Conservation (phyloP, 1,140 invertebrate species). For the Dreissena polymorpha region DNA sequence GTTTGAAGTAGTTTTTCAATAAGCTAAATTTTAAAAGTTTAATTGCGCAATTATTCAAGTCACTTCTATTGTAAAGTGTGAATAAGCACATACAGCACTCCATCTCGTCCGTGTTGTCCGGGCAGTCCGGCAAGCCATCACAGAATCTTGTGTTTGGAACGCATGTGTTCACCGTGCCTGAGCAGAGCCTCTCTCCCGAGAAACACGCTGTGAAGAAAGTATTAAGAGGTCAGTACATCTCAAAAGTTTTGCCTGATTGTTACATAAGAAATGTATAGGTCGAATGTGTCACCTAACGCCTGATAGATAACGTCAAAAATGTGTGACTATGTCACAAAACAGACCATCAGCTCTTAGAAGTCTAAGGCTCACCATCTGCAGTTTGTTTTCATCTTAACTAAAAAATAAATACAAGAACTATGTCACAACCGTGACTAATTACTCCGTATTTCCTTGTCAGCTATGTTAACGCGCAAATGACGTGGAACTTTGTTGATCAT, state of each 20-base stretch:
- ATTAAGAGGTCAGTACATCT: background rate
- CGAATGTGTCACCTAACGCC: too few relatives aligned
- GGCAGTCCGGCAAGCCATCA: slow-evolving; percentile 28
- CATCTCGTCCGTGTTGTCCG: slow-evolving; percentile 12
- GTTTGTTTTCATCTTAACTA: background rate
- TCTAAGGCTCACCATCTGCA: background rate
- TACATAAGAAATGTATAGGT: too few relatives aligned
- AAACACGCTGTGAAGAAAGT: slow-evolving; percentile 18
- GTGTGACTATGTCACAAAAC: background rate
- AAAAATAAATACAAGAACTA: too few relatives aligned
- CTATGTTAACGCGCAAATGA: too few relatives aligned
- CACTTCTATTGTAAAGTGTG: too few relatives aligned
- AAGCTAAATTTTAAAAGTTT: too few relatives aligned
- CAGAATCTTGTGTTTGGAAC: background rate
- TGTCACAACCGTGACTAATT: too few relatives aligned
- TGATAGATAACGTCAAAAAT: background rate
- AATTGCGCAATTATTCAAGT: too few relatives aligned
- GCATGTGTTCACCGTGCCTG: slow-evolving; percentile 15
- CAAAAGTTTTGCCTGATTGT: too few relatives aligned
- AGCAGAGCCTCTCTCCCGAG: slow-evolving; percentile 19
- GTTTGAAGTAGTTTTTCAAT: too few relatives aligned
- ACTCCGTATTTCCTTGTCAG: too few relatives aligned
- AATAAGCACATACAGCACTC: slow-evolving; percentile 23
- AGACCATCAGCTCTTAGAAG: background rate
- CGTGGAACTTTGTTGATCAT: too few relatives aligned